Conservation (phyloP, 2,888 invertebrate genomes). For the Megamerina dolium region DNA sequence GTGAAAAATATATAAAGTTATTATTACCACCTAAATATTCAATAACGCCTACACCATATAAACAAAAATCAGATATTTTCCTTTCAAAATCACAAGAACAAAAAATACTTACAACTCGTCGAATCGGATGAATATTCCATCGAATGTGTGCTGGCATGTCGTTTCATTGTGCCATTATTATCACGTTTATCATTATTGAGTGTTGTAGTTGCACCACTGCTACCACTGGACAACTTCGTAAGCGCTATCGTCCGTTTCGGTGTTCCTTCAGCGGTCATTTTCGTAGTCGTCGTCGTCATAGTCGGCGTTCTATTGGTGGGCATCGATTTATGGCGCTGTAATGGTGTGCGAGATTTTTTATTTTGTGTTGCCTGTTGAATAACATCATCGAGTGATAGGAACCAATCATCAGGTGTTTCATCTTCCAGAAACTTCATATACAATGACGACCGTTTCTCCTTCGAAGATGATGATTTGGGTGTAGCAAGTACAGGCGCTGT, state of each 20-base stretch:
- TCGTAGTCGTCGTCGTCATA: not conserved
- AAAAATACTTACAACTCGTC: constrained; percentile 23
- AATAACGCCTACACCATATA: not conserved
- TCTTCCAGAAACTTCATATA: constrained; percentile 43
- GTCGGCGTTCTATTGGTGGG: constrained; percentile 21
- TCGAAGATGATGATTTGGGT: constrained; percentile 22
- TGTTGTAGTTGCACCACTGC: not conserved
- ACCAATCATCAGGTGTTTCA: constrained; percentile 41
- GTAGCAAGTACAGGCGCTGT: not conserved
- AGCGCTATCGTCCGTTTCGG: not conserved
- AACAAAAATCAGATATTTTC: not conserved
- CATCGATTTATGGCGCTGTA: constrained; percentile 44
- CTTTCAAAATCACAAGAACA: not conserved
- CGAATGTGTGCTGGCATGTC: constrained; percentile 38
- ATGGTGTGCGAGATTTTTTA: constrained; percentile 35
- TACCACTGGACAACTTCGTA: not conserved
- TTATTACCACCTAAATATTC: not conserved
- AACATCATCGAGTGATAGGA: constrained; percentile 37
- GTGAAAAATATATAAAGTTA: not conserved
- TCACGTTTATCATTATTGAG: not conserved
- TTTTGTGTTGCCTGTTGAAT: constrained; percentile 30
- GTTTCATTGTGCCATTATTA: constrained; percentile 29
- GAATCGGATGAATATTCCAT: constrained; percentile 23
- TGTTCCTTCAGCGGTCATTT: no score
- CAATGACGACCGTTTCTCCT: constrained; percentile 34